Base-by-base conservation (phyloP, 2,113 vertebrate genomes). In the Grammomys surdaster region DNA sequence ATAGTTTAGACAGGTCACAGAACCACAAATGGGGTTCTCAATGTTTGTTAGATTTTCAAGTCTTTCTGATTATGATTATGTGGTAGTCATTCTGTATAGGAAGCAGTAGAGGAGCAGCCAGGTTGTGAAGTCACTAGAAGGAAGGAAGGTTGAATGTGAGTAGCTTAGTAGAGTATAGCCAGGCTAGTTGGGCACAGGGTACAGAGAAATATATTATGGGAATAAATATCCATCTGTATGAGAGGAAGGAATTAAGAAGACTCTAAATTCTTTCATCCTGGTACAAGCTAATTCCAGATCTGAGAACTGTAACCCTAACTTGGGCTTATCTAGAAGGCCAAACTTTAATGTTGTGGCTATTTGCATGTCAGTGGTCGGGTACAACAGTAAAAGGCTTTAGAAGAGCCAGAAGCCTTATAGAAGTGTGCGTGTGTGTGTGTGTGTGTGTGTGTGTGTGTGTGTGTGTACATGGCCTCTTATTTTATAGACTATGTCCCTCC, bases 261-360 rank as follows among this genome's bases (percentile, higher is more conserved):
- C 46, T 92, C 31, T 93, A 93, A 95, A 6, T 90, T 90, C 58
- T 77, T 88, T 90, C 84, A 93, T 93, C 19, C 51, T 82, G 70
- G 43, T 56, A 3, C 63, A 67, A 72, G 51, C 46, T 93, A 56
- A 89, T 95, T 93, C 48, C 65, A 73, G 43, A 94, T 94, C 43
- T 94, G 58, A 96, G 26, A 48, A 10, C 75, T 85, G 8, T 40
- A 73, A 77, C 40, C 90, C 43, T 81, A 91, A 88, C 73, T 78
- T 95, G 63, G 48, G 13, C 40, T 77, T 58, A 75, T 63, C 31
- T 90, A 33, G 10, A 89, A 95, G n/a, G 8, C 51, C 51, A 93
- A 69, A 14, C 8, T 85, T 96, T 93, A 58, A 51, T 90, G 46
- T 33, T 89, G 19, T 94, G 43, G 36, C 33, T 90, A 43, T 92